phyloP scores from a whole-genome alignment of 2,888 invertebrate species.

The Nycteola revayana region DNA sequence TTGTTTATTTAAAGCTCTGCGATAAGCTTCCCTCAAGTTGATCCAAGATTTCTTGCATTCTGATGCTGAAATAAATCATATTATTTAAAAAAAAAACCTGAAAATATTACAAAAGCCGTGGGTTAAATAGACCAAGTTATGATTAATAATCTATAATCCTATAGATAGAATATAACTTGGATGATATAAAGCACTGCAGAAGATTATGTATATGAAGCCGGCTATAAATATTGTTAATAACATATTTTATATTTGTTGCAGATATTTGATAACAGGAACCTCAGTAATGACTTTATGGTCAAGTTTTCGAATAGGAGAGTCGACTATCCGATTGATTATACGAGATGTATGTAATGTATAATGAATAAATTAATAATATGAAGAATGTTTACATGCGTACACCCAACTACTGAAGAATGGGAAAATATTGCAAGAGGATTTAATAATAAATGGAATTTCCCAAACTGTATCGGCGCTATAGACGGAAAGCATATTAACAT shows the following conservation, averaged over 20 bases:
- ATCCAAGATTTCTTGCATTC: conserved; percentile 5
- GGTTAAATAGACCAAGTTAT: conserved; percentile 5
- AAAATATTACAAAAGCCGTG: conserved; percentile 1
- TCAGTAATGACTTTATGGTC: conserved; percentile 3
- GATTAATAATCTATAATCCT: conserved; percentile 4
- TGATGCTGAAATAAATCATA: conserved; percentile 1
- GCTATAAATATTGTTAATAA: background rate
- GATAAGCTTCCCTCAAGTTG: conserved; percentile 4
- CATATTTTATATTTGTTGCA: conserved; percentile 5
- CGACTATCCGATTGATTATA: conserved; percentile 4
- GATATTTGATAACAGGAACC: conserved; percentile 5
- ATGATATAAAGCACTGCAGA: background rate
- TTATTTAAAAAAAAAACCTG: background rate
- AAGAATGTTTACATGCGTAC: conserved; percentile 1
- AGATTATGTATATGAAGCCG: conserved; percentile 1
- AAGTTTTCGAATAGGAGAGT: conserved; percentile 6
- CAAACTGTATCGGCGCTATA: conserved; percentile 3
- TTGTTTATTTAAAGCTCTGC: conserved; percentile 2
- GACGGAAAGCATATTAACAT: conserved; percentile 12
- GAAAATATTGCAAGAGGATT: background rate
- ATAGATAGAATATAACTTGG: conserved; percentile 2
- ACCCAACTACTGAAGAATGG: background rate
- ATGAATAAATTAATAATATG: conserved; percentile 3
- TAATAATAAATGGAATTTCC: conserved; percentile 1
- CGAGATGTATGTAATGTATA: conserved; percentile 3